phyloP scores from a whole-genome alignment of 2,797 vertebrate genomes.

The Oophaga sylvatica region DNA sequence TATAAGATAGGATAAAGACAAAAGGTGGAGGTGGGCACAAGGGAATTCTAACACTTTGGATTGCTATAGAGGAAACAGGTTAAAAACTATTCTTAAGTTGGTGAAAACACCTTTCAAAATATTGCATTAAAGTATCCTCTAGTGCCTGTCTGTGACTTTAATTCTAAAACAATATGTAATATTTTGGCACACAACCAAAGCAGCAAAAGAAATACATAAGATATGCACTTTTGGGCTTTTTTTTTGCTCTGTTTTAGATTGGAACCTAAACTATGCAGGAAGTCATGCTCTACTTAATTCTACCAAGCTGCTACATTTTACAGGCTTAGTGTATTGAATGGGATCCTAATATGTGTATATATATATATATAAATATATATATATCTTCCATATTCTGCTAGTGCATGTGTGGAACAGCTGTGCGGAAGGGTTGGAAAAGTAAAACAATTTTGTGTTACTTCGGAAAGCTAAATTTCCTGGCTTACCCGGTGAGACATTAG shows the following conservation, averaged over 20 bases:
- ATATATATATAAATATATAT: no score
- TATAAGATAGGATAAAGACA: constrained; percentile 3
- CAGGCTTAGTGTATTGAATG: constrained; percentile 63
- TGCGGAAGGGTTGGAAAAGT: constrained; percentile 59
- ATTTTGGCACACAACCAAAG: constrained; percentile 69
- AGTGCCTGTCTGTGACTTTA: constrained; percentile 69
- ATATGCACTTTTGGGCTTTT: constrained; percentile 66
- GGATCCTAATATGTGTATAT: constrained; percentile 40
- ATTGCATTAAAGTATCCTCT: constrained; percentile 68
- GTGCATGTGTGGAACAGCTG: constrained; percentile 70
- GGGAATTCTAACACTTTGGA: constrained; percentile 43
- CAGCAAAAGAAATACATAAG: constrained; percentile 65
- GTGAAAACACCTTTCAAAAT: constrained; percentile 71
- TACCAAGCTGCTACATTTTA: constrained; percentile 66
- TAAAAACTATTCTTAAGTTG: constrained; percentile 64
- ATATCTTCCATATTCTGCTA: constrained; percentile 52
- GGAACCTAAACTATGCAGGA: constrained; percentile 66
- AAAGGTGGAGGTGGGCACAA: neutral
- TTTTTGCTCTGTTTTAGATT: constrained; percentile 67
- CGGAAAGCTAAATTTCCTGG: constrained; percentile 67
- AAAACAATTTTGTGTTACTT: constrained; percentile 63
- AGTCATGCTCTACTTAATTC: constrained; percentile 67
- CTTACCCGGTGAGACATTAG: constrained; percentile 67
- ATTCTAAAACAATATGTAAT: constrained; percentile 70
- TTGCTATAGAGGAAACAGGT: constrained; percentile 31